Base-by-base conservation (phyloP, 2,113 vertebrate genomes). In the Microcebus lehilahytsara region DNA sequence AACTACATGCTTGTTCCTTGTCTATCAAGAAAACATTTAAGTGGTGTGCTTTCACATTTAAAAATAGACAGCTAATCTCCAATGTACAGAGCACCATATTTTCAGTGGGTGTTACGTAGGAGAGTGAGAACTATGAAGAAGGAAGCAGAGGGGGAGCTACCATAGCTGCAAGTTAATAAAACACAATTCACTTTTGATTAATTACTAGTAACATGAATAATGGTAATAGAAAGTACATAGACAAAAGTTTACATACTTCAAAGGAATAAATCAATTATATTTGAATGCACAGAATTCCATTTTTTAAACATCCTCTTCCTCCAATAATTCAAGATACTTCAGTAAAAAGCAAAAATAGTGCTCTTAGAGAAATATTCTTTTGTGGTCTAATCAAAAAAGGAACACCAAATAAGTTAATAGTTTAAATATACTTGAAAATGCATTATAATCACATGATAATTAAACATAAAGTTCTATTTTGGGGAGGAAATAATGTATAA, bases 11-110 rank as follows among this genome's bases (percentile, higher is more conserved):
- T 94, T 91, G 89, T 92, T 97, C 96, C 92, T 91, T 97, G 96
- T 97, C 98, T 98, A 91, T 96, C 96, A 94, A 96, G 96, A 97
- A 96, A 97, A 96, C 96, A 97, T 93, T 97, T 91, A 96, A 97
- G 92, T 75, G 87, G 94, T 95, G 84, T 97, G 96, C 93, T 95
- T 89, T 97, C 92, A 85, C 71, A 91, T 95, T 97, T 97, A 96
- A 98, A 97, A 97, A 92, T 92, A 98, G 96, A 85, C 34, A 69
- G 64, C 92, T 92, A 49, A 91, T 96, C 95, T 94, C 85, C 49
- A 11, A 66, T 3, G 91, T 69, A 64, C 62, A n/a, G 87, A 90
- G 92, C 8, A 2, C 94, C 98, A 97, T 80, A 90, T 75, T 97
- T 56, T 62, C 25, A 27, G 97, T 93, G 97, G 98, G 97, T 0